Evolutionary conservation across 2,113 vertebrate genomes (phyloP), one percentile per base, ranked within the genome.

Genomic region (Lophotis ruficrista): DNA sequence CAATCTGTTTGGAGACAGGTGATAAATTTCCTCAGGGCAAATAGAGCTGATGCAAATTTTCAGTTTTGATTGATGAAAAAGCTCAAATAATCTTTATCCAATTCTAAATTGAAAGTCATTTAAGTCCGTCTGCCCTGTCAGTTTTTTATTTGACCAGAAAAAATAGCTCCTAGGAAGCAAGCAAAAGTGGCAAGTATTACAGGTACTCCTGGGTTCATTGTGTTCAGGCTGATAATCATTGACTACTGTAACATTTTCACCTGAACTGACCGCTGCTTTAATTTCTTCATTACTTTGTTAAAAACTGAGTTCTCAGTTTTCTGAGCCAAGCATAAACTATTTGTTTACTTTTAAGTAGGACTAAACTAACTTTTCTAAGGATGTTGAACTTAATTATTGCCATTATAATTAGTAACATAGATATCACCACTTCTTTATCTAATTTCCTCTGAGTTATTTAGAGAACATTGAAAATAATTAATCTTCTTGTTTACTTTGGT

Each of bases 61-160:
- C 4, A 10, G 12, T 41, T 95, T 73, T 81, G 85, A 80, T 83
- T 83, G 91, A 94, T 88, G 83, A 95, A 96, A 96, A 95, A 96
- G 4, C n/a, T 75, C 56, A 75, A 53, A 38, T 77, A 93, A 72
- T 93, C 48, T 87, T 93, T 78, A 79, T 56, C 68, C 65, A 82
- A 0, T 87, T 84, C 23, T 87, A 82, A 87, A 76, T 4, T 84
- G 61, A 24, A 82, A 94, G 53, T 82, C 6, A 79, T 89, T 96
- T 84, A 76, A 69, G 33, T 87, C 38, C 0, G 0, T 82, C 45
- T 83, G 15, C 16, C 79, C 21, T 89, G 23, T 50, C 65, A 82
- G 53, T 10, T 71, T 91, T 91, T 89, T 71, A 43, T 92, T 84
- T 89, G 35, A 17, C 14, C 77, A 87, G 60, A 91, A 81, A 81